Base-by-base conservation (phyloP, 2,888 invertebrate species). In the Homarus gammarus region DNA sequence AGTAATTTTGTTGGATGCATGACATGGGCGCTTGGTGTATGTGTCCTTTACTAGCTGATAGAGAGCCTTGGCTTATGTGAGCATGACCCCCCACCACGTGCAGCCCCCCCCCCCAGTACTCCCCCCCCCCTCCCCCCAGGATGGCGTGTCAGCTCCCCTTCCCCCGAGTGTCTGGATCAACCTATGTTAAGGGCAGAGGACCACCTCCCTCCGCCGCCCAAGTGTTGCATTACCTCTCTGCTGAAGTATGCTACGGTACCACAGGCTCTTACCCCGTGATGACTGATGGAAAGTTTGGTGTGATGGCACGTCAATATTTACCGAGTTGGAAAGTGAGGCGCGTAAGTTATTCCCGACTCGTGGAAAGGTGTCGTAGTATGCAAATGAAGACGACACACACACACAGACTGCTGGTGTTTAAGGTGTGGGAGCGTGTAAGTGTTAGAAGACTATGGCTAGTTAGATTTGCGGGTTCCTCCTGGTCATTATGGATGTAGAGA, bases 1-100 rank as follows among this genome's bases (percentile, higher is more conserved):
- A 64, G 64, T 64, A 64, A 64, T 64, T 64, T 64, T 64, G 64
- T n/a, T 64, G 64, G 64, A 64, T 64, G 64, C 64, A 64, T 64
- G 64, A 64, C 6, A 64, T 22, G 64, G 64, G 64, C 64, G 64
- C 64, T 64, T 64, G 64, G 64, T 64, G 64, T 64, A 64, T 27
- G 22, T 64, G 64, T 64, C 64, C 64, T 64, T 64, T 64, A 3
- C 64, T 64, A 64, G 64, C 31, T n/a, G 64, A 64, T 64, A 64
- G 64, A 5, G 12, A 64, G 64, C 64, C 27, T 64, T 64, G 31
- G 64, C 64, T 64, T 64, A 3, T 64, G 64, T 64, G 64, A 64
- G 64, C 64, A 64, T 64, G 64, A 27, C 64, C 64, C 64, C 1
- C 64, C 64, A 22, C 64, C 64, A 64, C 64, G 27, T 64, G n/a